A percentile compares a stretch with the other conserved stretches of the same genome.
phyloP scores from a whole-genome alignment of 2,797 vertebrate genomes.

The Pyrrhura leucotis region DNA sequence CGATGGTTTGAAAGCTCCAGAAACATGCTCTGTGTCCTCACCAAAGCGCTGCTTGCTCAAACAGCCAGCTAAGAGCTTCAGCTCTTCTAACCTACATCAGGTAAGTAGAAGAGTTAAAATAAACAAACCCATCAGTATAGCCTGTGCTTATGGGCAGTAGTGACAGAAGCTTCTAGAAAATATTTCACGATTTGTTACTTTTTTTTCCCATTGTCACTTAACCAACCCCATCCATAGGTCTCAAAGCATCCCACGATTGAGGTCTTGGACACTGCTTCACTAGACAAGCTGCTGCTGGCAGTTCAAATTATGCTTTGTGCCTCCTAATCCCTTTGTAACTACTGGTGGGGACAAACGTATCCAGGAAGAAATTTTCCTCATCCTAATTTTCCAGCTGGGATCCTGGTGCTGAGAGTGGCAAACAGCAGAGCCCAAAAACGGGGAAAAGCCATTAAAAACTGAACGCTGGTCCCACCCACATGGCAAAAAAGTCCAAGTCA shows the following conservation, averaged over 20 bases:
- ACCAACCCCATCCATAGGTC: background rate
- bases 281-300: background rate
- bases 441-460: constrained; percentile 42
- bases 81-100: background rate
- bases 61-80: background rate
- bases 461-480: constrained; percentile 34
- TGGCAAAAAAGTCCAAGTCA: constrained; percentile 47
- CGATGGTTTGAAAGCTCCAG: background rate
- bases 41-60: background rate
- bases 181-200: background rate
- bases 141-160: background rate
- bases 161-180: background rate
- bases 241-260: background rate
- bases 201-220: background rate
- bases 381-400: constrained; percentile 31
- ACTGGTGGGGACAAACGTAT: background rate
- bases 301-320: background rate
- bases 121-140: background rate
- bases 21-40: background rate
- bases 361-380: background rate
- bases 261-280: background rate
- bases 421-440: constrained; percentile 23
- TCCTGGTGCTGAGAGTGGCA: background rate
- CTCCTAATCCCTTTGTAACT: background rate
- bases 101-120: background rate